These are phyloP conservation scores for Drosophila dives DNA, from an alignment of 2,888 invertebrate species.

Conservation along the genomic window DNA sequence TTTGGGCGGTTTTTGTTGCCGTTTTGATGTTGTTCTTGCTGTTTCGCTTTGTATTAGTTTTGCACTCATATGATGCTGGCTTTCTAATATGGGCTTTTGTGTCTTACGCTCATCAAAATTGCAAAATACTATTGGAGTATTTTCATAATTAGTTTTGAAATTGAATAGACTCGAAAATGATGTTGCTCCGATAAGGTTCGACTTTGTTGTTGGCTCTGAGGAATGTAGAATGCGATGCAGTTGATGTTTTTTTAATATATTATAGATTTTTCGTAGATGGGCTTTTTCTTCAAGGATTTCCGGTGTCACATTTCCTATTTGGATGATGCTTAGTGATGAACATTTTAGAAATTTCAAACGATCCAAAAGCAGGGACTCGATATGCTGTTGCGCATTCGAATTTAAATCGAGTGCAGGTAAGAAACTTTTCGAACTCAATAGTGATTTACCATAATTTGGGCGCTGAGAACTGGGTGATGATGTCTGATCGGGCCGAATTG, in stretches of 20 bases:
- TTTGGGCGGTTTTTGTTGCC: constrained; percentile 58
- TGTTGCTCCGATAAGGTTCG: constrained; percentile 58
- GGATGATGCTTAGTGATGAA: constrained; percentile 62
- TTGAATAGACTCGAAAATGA: constrained; percentile 71
- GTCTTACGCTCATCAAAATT: neutral
- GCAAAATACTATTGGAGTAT: neutral
- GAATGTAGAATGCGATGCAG: constrained; percentile 81
- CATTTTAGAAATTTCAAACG: constrained; percentile 64
- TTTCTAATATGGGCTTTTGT: neutral
- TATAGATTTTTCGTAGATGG: constrained; percentile 87
- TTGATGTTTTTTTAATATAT: constrained; percentile 82
- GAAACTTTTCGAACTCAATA: constrained; percentile 1
- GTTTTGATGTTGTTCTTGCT: constrained; percentile 14
- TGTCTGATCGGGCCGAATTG: constrained; percentile 81
- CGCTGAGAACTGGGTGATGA: constrained; percentile 81
- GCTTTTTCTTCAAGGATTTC: constrained; percentile 90
- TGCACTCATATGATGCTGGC: neutral
- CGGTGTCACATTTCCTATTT: constrained; percentile 88
- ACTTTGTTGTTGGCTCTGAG: constrained; percentile 52
- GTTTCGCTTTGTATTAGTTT: neutral
- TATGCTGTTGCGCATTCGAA: constrained; percentile 43
- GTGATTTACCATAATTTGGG: constrained; percentile 43
- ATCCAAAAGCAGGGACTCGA: constrained; percentile 66
- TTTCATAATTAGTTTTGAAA: constrained; percentile 34
- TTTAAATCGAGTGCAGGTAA: constrained; percentile 2